phyloP scores from a whole-genome alignment of 1,140 invertebrate species.

The Centruroides vittatus region DNA sequence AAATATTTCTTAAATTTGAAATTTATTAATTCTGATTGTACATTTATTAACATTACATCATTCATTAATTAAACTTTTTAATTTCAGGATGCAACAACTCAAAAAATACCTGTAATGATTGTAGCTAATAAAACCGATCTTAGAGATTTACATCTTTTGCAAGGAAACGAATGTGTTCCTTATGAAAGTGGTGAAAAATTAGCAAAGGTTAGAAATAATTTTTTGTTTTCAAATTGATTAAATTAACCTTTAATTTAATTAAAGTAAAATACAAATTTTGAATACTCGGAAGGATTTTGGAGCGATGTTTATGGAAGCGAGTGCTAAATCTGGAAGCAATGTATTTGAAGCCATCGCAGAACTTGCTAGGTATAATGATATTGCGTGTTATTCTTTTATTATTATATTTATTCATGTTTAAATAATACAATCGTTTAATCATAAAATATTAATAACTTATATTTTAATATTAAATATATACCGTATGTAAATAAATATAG shows the following conservation, averaged over 20 bases:
- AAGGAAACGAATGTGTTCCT: conserved; percentile 28
- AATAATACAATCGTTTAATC: too few relatives aligned
- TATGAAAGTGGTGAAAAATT: conserved; percentile 36
- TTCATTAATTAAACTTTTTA: not conserved
- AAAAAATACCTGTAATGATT: conserved; percentile 39
- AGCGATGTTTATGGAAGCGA: conserved; percentile 43
- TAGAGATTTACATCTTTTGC: conserved; percentile 31
- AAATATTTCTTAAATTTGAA: too few relatives aligned
- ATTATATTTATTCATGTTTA: too few relatives aligned
- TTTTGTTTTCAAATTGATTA: too few relatives aligned
- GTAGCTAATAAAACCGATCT: conserved; percentile 42
- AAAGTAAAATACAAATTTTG: too few relatives aligned
- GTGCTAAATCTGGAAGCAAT: conserved; percentile 39
- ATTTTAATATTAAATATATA: too few relatives aligned
- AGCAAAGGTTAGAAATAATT: conserved; percentile 26
- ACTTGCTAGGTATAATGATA: conserved; percentile 29
- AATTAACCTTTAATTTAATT: too few relatives aligned
- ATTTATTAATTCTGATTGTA: too few relatives aligned
- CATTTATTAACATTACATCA: not conserved
- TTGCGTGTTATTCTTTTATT: too few relatives aligned
- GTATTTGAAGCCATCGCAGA: conserved; percentile 32
- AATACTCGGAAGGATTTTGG: conserved; percentile 30
- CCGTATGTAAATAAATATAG: too few relatives aligned
- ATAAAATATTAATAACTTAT: too few relatives aligned
- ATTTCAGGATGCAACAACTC: conserved; percentile 31